Percentiles rank a stretch among this genome's conserved stretches.
phyloP scores from a whole-genome alignment of 2,888 invertebrate species.

The Magallana nippona region DNA sequence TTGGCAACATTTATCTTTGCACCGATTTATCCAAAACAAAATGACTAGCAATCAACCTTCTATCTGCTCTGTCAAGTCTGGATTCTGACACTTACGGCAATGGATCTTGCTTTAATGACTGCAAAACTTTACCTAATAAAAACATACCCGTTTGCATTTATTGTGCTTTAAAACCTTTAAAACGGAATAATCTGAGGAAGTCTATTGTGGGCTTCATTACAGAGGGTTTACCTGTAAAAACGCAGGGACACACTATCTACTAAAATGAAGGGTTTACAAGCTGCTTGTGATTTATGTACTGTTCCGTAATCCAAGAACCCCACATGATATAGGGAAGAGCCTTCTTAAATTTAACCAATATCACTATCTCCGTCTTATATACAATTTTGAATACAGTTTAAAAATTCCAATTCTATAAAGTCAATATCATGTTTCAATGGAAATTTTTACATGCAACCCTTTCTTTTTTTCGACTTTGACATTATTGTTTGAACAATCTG shows the following conservation, averaged over 20 bases:
- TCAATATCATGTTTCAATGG: too few relatives aligned
- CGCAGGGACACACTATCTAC: background rate
- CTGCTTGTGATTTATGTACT: background rate
- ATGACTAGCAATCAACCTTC: background rate
- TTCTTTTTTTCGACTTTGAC: too few relatives aligned
- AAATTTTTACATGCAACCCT: too few relatives aligned
- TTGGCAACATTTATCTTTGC: background rate
- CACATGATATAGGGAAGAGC: background rate
- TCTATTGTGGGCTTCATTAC: background rate
- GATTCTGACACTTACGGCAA: slow-evolving; percentile 26
- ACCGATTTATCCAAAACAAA: background rate
- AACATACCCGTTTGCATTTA: background rate
- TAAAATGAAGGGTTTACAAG: slow-evolving; percentile 8
- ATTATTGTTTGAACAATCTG: too few relatives aligned
- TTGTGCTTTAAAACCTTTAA: background rate
- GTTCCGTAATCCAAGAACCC: background rate
- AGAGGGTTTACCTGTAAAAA: background rate
- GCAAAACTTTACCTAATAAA: background rate
- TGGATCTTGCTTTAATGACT: background rate
- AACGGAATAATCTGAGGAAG: background rate
- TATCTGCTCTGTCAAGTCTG: slow-evolving; percentile 7
- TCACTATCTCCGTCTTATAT: background rate
- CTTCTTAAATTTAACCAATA: background rate
- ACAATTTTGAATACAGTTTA: too few relatives aligned
- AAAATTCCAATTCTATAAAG: too few relatives aligned